Base-by-base conservation (phyloP, 2,888 invertebrate genomes). In the Agrotis clavis region DNA sequence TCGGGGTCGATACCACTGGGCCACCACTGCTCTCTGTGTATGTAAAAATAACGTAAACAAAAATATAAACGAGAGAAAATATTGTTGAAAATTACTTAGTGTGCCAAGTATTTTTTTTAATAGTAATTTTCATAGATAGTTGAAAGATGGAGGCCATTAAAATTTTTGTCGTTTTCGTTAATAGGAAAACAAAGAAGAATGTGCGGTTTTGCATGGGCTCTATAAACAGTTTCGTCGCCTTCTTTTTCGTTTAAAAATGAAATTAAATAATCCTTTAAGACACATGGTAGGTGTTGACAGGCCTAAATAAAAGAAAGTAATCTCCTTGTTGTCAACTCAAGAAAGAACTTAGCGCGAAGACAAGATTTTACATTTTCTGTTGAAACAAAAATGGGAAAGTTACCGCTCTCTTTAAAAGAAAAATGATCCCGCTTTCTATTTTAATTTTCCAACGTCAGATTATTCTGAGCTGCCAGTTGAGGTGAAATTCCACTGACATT, bases 401-500 rank as follows among this genome's bases (percentile, higher is more conserved):
- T 18, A 16, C 25, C 16, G 4, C 21, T 18, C 14, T 53, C 18
- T 4, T 0, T 6, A 50, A 50, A 53, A 16, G 1, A 67, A n/a
- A 45, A 13, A 21, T 41, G 70, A 13, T 9, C 2, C n/a, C 7
- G 13, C 59, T 64, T 50, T 19, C 7, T 47, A 64, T 25, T 67
- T 67, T 13, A 48, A 56, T 59, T 53, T 53, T 13, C 21, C 21
- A 1, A 21, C n/a, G 51, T 57, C 72, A 61, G 47, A 51, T 71
- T 35, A 41, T 63, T 54, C n/a, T 45, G 47, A 48, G 54, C 41
- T 16, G 45, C 3, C n/a, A 47, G 57, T 59, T 67, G 59, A 41
- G 13, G 18, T 30, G 41, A 53, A 14, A 60, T 74, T 75, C 63
- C 30, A 41, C 21, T 64, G 56, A 67, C 21, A 61, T n/a, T 56